Conservation (phyloP, 2,888 invertebrate genomes). For the Ochropleura leucogaster region DNA sequence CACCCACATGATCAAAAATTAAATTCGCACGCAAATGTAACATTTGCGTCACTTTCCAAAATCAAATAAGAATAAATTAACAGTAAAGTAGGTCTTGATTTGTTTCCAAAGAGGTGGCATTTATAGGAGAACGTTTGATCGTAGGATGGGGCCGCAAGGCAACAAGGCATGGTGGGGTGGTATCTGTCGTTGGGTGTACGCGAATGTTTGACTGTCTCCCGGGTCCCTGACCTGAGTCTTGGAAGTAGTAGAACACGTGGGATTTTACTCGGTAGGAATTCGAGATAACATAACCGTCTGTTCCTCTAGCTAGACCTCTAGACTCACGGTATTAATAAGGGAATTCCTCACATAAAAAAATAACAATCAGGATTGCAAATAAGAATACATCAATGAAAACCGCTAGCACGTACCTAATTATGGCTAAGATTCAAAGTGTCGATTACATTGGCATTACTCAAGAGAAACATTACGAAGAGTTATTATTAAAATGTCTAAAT, state of each 20-base stretch:
- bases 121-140: not conserved
- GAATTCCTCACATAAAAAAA: not conserved
- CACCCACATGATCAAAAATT: not conserved
- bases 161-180: not conserved
- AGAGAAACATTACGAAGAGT: slow-evolving; percentile 18
- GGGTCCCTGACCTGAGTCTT: not conserved
- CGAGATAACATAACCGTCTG: not conserved
- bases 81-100: not conserved
- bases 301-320: not conserved
- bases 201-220: not conserved
- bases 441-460: slow-evolving; percentile 18
- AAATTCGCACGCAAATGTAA: not conserved
- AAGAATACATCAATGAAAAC: not conserved
- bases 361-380: too few species aligned
- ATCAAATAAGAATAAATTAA: not conserved
- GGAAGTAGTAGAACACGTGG: not conserved
- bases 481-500: slow-evolving; percentile 5
- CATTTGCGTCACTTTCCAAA: not conserved
- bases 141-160: not conserved
- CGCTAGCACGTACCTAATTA: not conserved
- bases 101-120: not conserved
- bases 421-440: not conserved
- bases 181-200: too few species aligned
- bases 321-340: not conserved
- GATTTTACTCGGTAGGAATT: not conserved